Evolutionary conservation across 2,888 invertebrate species (phyloP), one percentile per base, ranked within the genome.

Genomic region (Erebia aethiops): DNA sequence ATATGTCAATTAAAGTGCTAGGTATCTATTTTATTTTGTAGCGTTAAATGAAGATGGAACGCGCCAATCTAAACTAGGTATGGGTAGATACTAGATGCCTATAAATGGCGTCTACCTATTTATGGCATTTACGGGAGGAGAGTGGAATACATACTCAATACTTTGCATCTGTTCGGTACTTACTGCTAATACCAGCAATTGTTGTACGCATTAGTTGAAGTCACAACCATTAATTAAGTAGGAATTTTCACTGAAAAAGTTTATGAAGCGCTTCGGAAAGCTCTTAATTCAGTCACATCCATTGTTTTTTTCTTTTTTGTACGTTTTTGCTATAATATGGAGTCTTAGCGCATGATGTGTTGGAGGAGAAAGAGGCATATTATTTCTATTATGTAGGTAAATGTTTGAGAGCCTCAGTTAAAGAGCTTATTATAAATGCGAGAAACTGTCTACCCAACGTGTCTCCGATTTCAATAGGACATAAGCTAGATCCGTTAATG

Each of bases 401-500:
- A n/a, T n/a, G n/a, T n/a, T n/a, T n/a, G n/a, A n/a, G n/a, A n/a
- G n/a, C n/a, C n/a, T n/a, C n/a, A n/a, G n/a, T n/a, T n/a, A n/a
- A n/a, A n/a, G n/a, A n/a, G n/a, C n/a, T n/a, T 41, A 35, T n/a
- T 58, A 9, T 9, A n/a, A 60, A 16, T 35, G 58, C 41, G 58
- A 60, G n/a, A 61, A 61, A 43, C 61, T 2, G 9, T 61, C 13
- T 18, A 46, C 21, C 21, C 46, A 49, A 46, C 13, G 18, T 18
- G 18, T 46, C 16, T 62, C 46, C 13, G 11, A 46, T 62, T 43
- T 62, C 61, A 46, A 60, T 62, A 62, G 46, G 14, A 46, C 16
- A 16, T 46, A 18, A 46, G 46, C 61, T 46, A 18, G 43, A 61
- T 46, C 43, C 61, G 46, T 61, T 60, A 61, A 61, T 61, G 43